Conservation (phyloP, 2,797 vertebrate genomes). For the Gymnoscopelus braueri region DNA sequence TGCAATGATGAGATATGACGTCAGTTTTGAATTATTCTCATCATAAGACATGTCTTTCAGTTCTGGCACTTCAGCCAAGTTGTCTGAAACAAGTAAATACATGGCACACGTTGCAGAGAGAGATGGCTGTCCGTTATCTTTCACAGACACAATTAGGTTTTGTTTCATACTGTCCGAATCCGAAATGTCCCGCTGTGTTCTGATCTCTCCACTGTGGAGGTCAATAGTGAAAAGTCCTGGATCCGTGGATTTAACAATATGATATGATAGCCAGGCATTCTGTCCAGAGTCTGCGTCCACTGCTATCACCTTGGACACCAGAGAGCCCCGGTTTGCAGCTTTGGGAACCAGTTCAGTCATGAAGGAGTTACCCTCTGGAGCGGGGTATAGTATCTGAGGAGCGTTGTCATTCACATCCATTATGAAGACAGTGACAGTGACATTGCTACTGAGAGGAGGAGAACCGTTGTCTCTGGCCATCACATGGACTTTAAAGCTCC, state of each 20-base stretch:
- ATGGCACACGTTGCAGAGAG: constrained; percentile 73
- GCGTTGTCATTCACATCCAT: constrained; percentile 75
- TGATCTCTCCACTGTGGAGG: constrained; percentile 67
- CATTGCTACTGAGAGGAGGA: constrained; percentile 64
- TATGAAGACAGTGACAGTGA: constrained; percentile 59
- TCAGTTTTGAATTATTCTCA: background rate
- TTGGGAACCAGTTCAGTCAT: constrained; percentile 56
- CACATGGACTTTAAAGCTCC: constrained; percentile 58
- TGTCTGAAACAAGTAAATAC: constrained; percentile 81
- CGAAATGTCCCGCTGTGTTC: constrained; percentile 79
- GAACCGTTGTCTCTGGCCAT: constrained; percentile 70
- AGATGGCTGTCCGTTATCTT: constrained; percentile 69
- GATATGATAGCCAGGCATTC: constrained; percentile 84
- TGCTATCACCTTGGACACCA: constrained; percentile 85
- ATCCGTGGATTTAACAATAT: constrained; percentile 81
- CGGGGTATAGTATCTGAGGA: constrained; percentile 60
- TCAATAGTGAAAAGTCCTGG: constrained; percentile 84
- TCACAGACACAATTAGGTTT: constrained; percentile 66
- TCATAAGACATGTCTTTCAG: constrained; percentile 73
- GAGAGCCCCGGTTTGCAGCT: constrained; percentile 60
- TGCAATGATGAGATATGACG: constrained; percentile 36
- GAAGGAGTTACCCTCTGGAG: constrained; percentile 44
- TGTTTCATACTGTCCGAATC: constrained; percentile 82
- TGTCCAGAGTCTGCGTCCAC: constrained; percentile 84
- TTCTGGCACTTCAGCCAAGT: constrained; percentile 80